Percentiles rank a stretch among this genome's conserved stretches.
Conservation (phyloP, 2,113 vertebrate species). For the Hemicordylus capensis region DNA sequence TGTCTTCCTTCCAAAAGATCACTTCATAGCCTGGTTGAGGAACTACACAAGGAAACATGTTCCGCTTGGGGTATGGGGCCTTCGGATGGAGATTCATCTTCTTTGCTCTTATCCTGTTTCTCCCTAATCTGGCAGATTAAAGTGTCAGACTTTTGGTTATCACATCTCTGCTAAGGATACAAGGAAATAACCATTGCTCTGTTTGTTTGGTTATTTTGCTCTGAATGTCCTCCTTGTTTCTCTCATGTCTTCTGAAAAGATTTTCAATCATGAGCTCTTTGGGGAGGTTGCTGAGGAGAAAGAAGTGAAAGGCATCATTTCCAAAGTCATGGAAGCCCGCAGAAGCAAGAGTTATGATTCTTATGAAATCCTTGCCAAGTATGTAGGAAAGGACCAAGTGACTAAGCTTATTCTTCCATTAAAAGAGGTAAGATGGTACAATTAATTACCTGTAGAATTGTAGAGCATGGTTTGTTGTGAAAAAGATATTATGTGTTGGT, state of each 20-base stretch:
- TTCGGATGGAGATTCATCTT: too few species aligned
- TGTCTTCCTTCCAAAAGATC: neutral
- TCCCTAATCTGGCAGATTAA: accelerated
- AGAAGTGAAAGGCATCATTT: constrained; percentile 93
- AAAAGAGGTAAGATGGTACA: constrained; percentile 86
- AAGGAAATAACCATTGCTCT: constrained; percentile 11
- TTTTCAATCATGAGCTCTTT: constrained; percentile 95
- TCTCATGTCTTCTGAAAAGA: constrained; percentile 71
- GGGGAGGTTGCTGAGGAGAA: constrained; percentile 93
- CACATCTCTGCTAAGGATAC: too few species aligned
- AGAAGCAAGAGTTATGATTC: constrained; percentile 95
- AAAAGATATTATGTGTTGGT: too few species aligned
- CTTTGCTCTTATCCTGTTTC: too few species aligned
- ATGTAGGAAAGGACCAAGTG: constrained; percentile 87
- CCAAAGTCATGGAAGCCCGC: constrained; percentile 95
- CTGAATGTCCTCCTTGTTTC: constrained; percentile 4
- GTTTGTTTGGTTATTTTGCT: neutral
- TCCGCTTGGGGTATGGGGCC: too few species aligned
- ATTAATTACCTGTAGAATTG: neutral
- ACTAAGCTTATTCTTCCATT: constrained; percentile 89
- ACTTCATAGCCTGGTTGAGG: neutral
- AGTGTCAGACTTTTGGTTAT: neutral
- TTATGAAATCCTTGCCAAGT: constrained; percentile 91
- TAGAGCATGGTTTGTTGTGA: neutral
- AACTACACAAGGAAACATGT: neutral